phyloP scores from a whole-genome alignment of 2,888 invertebrate species.

The Ganaspis brasiliensis region DNA sequence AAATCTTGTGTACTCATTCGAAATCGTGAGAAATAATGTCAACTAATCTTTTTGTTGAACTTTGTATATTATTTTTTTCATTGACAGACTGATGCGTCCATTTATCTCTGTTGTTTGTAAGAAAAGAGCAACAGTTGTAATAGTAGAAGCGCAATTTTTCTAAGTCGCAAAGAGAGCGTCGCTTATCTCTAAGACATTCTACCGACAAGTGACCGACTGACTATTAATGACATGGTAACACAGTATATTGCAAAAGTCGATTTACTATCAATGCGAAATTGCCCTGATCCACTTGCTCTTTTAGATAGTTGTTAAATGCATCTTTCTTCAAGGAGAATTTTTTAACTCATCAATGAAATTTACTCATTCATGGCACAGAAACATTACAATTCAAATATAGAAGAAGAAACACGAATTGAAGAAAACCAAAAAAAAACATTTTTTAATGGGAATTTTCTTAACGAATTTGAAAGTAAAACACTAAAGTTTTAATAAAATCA shows the following conservation, averaged over 20 bases:
- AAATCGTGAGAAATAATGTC: too few species aligned
- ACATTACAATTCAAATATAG: too few species aligned
- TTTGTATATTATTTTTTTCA: too few species aligned
- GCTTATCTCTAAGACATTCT: slow-evolving; percentile 13
- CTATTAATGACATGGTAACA: neutral
- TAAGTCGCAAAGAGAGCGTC: neutral
- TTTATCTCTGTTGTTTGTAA: slow-evolving; percentile 16
- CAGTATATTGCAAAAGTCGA: slow-evolving; percentile 3
- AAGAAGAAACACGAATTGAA: too few species aligned
- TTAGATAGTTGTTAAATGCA: slow-evolving; percentile 18
- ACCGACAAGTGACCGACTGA: neutral
- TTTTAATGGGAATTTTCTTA: too few species aligned
- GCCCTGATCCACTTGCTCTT: slow-evolving; percentile 25
- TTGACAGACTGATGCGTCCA: neutral
- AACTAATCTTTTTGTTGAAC: too few species aligned
- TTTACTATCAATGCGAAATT: slow-evolving; percentile 17
- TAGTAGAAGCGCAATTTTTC: slow-evolving; percentile 14
- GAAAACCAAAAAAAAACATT: too few species aligned
- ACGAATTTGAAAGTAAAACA: too few species aligned
- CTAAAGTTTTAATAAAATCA: too few species aligned
- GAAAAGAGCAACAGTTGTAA: neutral
- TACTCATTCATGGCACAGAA: neutral
- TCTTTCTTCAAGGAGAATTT: neutral
- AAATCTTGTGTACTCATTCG: too few species aligned
- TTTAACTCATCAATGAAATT: neutral